Conservation (phyloP, 2,113 vertebrate species). For the Actenoides hombroni region DNA sequence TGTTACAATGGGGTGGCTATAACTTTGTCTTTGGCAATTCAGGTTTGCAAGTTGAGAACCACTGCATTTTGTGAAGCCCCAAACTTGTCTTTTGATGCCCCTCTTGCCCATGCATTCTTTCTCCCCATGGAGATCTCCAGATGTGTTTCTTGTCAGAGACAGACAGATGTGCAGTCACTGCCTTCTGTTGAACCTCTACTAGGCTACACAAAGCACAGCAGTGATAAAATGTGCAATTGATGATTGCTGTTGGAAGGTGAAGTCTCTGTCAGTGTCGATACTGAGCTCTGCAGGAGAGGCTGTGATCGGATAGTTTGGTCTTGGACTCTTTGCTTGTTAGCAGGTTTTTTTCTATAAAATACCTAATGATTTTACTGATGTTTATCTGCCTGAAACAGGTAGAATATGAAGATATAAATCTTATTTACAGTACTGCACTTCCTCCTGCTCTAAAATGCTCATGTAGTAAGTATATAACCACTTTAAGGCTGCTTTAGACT, state of each 20-base stretch:
- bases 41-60: background rate
- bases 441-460: background rate
- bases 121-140: background rate
- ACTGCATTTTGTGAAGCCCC: background rate
- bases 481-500: background rate
- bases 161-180: accelerated
- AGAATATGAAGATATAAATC: background rate
- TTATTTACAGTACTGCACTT: background rate
- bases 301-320: background rate
- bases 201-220: background rate
- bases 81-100: background rate
- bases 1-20: background rate
- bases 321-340: background rate
- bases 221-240: background rate
- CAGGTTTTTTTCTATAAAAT: background rate
- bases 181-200: background rate
- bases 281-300: background rate
- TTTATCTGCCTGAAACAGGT: background rate
- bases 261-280: background rate
- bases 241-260: accelerated
- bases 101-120: background rate
- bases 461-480: background rate
- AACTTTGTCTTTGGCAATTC: background rate
- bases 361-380: background rate
- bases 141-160: background rate